Evolutionary conservation across 2,888 invertebrate species (phyloP).

Genomic region (Athalia cordata): DNA sequence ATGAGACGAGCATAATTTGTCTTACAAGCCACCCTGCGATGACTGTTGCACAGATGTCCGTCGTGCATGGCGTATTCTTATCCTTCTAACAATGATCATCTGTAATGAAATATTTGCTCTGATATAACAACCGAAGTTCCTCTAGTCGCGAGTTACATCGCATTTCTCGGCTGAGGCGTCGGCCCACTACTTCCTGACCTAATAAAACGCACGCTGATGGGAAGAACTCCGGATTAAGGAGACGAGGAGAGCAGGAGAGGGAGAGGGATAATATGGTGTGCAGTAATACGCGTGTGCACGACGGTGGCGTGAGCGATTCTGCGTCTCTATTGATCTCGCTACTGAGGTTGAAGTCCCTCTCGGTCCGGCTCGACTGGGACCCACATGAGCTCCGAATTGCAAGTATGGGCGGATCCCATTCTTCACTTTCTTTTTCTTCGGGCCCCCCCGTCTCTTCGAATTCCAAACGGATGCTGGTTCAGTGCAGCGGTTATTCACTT

Average conservation of each 20-base stretch:
- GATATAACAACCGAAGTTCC: too few relatives aligned
- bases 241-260: conserved; percentile 7
- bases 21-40: too few relatives aligned
- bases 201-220: conserved; percentile 24
- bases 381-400: conserved; percentile 30
- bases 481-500: not conserved
- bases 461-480: not conserved
- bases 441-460: not conserved
- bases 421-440: not conserved
- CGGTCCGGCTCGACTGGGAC: conserved; percentile 4
- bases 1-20: too few relatives aligned
- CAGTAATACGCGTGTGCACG: conserved; percentile 46
- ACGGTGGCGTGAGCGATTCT: conserved; percentile 45
- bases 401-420: conserved; percentile 28
- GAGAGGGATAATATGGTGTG: not conserved
- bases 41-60: too few relatives aligned
- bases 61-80: too few relatives aligned
- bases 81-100: too few relatives aligned
- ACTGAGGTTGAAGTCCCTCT: conserved; percentile 1
- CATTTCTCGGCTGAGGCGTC: not conserved
- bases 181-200: conserved; percentile 23
- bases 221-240: conserved; percentile 16
- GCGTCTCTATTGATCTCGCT: conserved; percentile 40
- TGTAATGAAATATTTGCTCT: too few relatives aligned
- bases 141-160: too few relatives aligned